Evolutionary conservation across 1,140 invertebrate species (phyloP).

Genomic region (Leptestheria dahalacensis): DNA sequence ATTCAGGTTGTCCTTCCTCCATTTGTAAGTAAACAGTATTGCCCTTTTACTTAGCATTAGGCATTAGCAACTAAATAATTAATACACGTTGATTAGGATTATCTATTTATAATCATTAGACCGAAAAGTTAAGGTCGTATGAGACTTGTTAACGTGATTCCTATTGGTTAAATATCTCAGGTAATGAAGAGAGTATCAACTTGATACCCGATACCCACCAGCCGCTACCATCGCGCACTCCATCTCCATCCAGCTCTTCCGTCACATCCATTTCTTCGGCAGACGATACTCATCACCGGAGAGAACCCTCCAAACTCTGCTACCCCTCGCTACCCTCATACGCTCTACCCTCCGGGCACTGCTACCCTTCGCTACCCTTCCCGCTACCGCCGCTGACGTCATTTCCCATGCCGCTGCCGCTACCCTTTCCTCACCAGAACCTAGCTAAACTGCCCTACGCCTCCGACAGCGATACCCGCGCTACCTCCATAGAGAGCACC

Average conservation of each 20-base stretch:
- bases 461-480: neutral
- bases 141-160: neutral
- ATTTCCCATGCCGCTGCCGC: slow-evolving; percentile 9
- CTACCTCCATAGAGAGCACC: neutral
- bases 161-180: neutral
- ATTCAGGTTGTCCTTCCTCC: too few species aligned
- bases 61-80: too few species aligned
- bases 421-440: slow-evolving; percentile 1
- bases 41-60: too few species aligned
- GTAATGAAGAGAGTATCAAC: neutral
- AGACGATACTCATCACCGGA: neutral
- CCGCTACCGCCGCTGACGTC: slow-evolving; percentile 5
- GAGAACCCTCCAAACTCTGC: neutral
- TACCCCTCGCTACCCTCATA: slow-evolving; percentile 1
- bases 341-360: neutral
- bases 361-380: slow-evolving; percentile 13
- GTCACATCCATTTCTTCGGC: neutral
- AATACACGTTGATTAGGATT: too few species aligned
- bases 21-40: too few species aligned
- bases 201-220: neutral
- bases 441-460: neutral
- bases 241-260: neutral
- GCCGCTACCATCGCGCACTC: neutral
- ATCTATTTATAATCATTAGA: neutral
- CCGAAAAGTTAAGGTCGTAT: too few species aligned